Conservation (phyloP, 2,888 invertebrate genomes). For the Glyphotaelius pellucidus region DNA sequence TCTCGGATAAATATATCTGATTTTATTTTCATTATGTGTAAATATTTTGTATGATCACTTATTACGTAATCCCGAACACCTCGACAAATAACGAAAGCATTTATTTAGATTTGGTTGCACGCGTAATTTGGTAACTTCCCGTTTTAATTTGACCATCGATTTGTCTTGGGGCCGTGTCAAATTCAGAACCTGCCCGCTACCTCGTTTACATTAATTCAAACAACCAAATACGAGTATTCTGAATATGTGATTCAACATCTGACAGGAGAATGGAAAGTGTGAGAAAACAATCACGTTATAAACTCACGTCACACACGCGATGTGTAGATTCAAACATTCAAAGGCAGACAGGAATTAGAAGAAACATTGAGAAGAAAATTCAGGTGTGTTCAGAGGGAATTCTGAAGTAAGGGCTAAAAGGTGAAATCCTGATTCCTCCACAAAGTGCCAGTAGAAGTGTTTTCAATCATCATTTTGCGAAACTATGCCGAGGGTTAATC, state of each 20-base stretch:
- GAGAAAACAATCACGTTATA: neutral
- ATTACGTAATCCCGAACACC: neutral
- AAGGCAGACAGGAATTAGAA: neutral
- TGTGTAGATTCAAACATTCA: neutral
- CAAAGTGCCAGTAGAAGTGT: neutral
- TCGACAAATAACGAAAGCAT: neutral
- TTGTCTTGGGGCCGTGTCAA: neutral
- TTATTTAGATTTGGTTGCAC: neutral
- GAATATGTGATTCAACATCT: neutral
- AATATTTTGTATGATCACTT: neutral
- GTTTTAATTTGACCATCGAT: neutral
- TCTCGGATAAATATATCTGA: too few relatives aligned
- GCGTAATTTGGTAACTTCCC: neutral
- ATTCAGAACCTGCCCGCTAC: neutral
- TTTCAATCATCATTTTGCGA: neutral
- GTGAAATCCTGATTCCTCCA: neutral
- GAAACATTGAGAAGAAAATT: neutral
- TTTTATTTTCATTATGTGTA: too few relatives aligned
- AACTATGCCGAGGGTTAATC: too few relatives aligned
- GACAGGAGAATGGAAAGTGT: neutral
- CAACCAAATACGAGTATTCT: neutral
- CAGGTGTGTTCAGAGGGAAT: neutral
- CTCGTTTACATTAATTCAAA: neutral
- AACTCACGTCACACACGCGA: neutral
- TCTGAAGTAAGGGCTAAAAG: neutral